Evolutionary conservation across 2,113 vertebrate genomes (phyloP).

Genomic region (Rhipidura dahli): DNA sequence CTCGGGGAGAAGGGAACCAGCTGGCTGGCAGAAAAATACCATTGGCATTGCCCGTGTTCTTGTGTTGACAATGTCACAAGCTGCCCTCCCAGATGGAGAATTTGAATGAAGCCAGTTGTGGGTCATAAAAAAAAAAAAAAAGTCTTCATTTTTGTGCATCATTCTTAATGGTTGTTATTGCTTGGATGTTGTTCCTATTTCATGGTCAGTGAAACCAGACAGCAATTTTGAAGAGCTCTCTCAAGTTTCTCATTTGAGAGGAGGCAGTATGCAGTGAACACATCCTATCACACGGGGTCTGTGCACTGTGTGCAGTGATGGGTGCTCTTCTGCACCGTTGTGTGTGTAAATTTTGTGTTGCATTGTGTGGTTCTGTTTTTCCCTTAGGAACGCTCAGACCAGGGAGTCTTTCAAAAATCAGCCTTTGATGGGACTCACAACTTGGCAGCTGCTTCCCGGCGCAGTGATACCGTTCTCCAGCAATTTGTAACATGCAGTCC

Average conservation of each 20-base stretch:
- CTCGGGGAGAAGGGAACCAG: conserved; percentile 65
- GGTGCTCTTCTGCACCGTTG: background rate
- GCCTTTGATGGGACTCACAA: conserved; percentile 52
- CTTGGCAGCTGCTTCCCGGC: conserved; percentile 10
- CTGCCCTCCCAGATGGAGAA: conserved; percentile 80
- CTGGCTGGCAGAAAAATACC: conserved; percentile 79
- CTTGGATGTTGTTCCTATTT: background rate
- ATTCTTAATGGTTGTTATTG: conserved; percentile 8
- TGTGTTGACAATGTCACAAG: conserved; percentile 76
- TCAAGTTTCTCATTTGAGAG: background rate
- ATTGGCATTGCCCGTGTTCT: conserved; percentile 74
- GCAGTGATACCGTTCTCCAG: conserved; percentile 22
- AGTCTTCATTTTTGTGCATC: conserved; percentile 25
- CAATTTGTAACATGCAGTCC: background rate
- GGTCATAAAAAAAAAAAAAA: conserved; percentile 44
- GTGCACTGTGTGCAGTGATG: background rate
- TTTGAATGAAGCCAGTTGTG: conserved; percentile 73
- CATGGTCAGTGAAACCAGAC: background rate
- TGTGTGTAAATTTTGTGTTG: background rate
- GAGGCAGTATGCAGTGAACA: background rate
- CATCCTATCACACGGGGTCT: background rate
- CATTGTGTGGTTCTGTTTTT: conserved; percentile 2
- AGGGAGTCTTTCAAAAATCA: conserved; percentile 54
- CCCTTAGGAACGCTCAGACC: conserved; percentile 66
- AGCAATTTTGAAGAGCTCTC: background rate